A percentile compares a stretch with the other conserved stretches of the same genome.
phyloP scores from a whole-genome alignment of 2,113 vertebrate genomes.

The Urocitellus parryii region DNA sequence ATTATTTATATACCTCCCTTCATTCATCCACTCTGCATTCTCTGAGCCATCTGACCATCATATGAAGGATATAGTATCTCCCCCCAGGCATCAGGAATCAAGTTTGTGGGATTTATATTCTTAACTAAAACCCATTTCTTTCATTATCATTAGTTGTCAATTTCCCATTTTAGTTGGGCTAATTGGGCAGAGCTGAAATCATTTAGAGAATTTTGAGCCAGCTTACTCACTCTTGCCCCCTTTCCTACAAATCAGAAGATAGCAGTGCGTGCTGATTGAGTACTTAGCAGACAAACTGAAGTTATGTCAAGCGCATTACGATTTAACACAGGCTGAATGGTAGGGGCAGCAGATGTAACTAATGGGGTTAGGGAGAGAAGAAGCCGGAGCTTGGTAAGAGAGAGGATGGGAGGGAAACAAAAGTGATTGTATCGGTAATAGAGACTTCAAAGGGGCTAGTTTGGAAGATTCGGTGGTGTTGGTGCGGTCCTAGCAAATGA shows the following conservation, averaged over 20 bases:
- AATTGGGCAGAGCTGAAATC: slow-evolving; percentile 59
- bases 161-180: slow-evolving; percentile 59
- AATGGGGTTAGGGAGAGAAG: slow-evolving; percentile 65
- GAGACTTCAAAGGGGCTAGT: slow-evolving; percentile 74
- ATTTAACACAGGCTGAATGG: slow-evolving; percentile 68
- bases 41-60: slow-evolving; percentile 40
- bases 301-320: slow-evolving; percentile 64
- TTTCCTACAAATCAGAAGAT: slow-evolving; percentile 69
- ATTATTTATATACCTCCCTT: slow-evolving; percentile 3
- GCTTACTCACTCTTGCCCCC: slow-evolving; percentile 47
- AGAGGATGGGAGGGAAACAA: slow-evolving; percentile 60
- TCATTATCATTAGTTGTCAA: slow-evolving; percentile 56
- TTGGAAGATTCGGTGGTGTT: slow-evolving; percentile 42
- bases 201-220: slow-evolving; percentile 46
- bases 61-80: not conserved
- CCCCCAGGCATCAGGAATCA: not conserved
- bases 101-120: slow-evolving; percentile 42
- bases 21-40: not conserved
- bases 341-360: slow-evolving; percentile 74
- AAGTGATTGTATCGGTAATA: slow-evolving; percentile 73
- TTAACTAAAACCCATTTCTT: slow-evolving; percentile 58
- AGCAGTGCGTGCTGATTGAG: slow-evolving; percentile 48
- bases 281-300: slow-evolving; percentile 74
- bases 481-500: slow-evolving; percentile 43
- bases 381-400: slow-evolving; percentile 33